Evolutionary conservation across 1,140 invertebrate species (phyloP).

Genomic region (Pectinophora gossypiella): DNA sequence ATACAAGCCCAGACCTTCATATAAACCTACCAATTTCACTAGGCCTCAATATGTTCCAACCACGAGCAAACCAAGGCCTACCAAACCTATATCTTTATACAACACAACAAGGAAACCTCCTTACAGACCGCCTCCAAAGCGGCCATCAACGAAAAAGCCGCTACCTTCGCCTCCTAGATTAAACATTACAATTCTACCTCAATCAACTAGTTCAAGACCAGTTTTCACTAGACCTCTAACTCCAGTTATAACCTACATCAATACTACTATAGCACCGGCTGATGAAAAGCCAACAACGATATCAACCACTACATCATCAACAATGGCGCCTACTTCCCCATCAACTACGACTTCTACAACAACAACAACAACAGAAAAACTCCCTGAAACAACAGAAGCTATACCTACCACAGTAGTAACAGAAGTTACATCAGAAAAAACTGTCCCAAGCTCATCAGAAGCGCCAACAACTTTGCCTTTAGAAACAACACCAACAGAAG

Average conservation of each 20-base stretch:
- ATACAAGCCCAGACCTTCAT: conserved; percentile 50
- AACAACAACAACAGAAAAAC: conserved; percentile 21
- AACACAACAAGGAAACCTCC: conserved; percentile 52
- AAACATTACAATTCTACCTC: conserved; percentile 76
- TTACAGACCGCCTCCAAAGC: conserved; percentile 49
- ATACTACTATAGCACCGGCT: conserved; percentile 46
- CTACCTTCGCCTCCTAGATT: conserved; percentile 62
- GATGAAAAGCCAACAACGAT: conserved; percentile 27
- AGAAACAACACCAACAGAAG: neutral
- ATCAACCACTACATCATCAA: conserved; percentile 24
- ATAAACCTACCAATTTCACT: conserved; percentile 49
- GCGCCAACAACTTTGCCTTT: conserved; percentile 17
- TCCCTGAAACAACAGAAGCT: conserved; percentile 22
- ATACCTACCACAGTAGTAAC: conserved; percentile 15
- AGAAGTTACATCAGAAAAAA: conserved; percentile 26
- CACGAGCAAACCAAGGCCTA: conserved; percentile 48
- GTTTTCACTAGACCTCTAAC: conserved; percentile 52
- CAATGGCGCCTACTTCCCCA: conserved; percentile 23
- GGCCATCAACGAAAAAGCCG: conserved; percentile 60
- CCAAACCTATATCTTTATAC: conserved; percentile 49
- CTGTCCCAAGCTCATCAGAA: conserved; percentile 12
- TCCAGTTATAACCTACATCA: conserved; percentile 66
- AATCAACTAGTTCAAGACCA: conserved; percentile 60
- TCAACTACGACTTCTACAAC: conserved; percentile 24
- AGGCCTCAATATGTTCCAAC: conserved; percentile 38